These are phyloP conservation scores for Thera obeliscata DNA, from an alignment of 2,888 invertebrate genomes.

Conservation along the genomic window DNA sequence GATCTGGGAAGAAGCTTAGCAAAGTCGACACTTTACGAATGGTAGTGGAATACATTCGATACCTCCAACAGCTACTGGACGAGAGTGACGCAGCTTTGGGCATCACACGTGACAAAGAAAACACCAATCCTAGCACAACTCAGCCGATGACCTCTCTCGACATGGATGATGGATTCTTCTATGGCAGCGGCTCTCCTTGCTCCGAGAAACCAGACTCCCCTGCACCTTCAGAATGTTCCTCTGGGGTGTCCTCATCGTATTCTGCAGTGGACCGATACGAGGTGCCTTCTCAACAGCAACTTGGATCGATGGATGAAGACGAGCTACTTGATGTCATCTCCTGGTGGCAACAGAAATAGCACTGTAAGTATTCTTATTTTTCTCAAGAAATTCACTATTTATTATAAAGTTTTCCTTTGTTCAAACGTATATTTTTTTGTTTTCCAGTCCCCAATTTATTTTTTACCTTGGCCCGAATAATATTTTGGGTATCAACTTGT, in stretches of 20 bases:
- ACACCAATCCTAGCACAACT: conserved; percentile 71
- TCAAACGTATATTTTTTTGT: conserved; percentile 4
- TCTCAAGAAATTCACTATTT: too few relatives aligned
- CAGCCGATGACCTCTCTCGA: conserved; percentile 76
- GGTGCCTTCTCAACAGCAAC: conserved; percentile 76
- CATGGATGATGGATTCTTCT: conserved; percentile 81
- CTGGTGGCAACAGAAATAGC: conserved; percentile 91
- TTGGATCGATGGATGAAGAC: conserved; percentile 93
- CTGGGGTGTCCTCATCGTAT: conserved; percentile 82
- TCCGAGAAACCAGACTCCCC: conserved; percentile 90
- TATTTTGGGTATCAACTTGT: conserved; percentile 3
- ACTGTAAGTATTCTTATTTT: conserved; percentile 58
- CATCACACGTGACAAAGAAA: conserved; percentile 74
- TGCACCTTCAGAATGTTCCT: conserved; percentile 89
- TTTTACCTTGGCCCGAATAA: background rate
- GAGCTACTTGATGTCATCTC: conserved; percentile 94
- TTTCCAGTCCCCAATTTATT: background rate
- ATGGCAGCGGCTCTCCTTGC: conserved; percentile 83
- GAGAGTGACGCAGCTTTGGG: conserved; percentile 87
- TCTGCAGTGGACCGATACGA: conserved; percentile 77
- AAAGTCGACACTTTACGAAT: conserved; percentile 95
- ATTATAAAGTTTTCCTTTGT: conserved; percentile 1
- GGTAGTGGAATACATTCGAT: conserved; percentile 96
- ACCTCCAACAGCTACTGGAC: conserved; percentile 91
- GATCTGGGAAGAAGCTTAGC: conserved; percentile 93